These are phyloP conservation scores for Chiloscyllium plagiosum DNA, from an alignment of 2,113 vertebrate species.

Conservation along the genomic window DNA sequence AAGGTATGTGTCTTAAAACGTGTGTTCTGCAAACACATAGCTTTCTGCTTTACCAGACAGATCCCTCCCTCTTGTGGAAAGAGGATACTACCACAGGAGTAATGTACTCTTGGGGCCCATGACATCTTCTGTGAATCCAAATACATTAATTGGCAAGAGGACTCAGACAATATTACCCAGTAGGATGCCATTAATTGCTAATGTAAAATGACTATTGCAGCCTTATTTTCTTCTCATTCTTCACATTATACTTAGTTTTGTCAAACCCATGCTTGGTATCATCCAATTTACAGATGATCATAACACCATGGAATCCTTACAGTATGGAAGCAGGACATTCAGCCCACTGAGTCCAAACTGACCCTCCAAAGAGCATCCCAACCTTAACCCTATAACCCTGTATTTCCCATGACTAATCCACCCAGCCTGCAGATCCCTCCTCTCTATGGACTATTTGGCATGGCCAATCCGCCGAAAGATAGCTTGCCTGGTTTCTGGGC, in stretches of 20 bases:
- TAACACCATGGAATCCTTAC: too few relatives aligned
- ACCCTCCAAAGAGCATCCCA: too few relatives aligned
- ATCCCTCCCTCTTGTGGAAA: neutral
- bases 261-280: too few relatives aligned
- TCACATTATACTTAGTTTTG: neutral
- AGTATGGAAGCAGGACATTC: too few relatives aligned
- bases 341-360: too few relatives aligned
- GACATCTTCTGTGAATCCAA: neutral
- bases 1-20: neutral
- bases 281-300: neutral
- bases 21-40: neutral
- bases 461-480: too few relatives aligned
- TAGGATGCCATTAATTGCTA: neutral
- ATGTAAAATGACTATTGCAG: neutral
- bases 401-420: too few relatives aligned
- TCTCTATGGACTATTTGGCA: too few relatives aligned
- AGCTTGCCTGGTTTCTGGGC: neutral
- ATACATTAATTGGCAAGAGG: neutral
- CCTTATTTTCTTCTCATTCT: neutral
- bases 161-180: neutral
- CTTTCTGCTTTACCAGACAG: neutral
- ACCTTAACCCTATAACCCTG: too few relatives aligned
- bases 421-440: too few relatives aligned
- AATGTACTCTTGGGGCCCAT: neutral
- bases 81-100: neutral